Percentiles rank a stretch among this genome's conserved stretches.
Evolutionary conservation across 2,797 vertebrate species (phyloP).

Genomic region (Eptatretus atami): DNA sequence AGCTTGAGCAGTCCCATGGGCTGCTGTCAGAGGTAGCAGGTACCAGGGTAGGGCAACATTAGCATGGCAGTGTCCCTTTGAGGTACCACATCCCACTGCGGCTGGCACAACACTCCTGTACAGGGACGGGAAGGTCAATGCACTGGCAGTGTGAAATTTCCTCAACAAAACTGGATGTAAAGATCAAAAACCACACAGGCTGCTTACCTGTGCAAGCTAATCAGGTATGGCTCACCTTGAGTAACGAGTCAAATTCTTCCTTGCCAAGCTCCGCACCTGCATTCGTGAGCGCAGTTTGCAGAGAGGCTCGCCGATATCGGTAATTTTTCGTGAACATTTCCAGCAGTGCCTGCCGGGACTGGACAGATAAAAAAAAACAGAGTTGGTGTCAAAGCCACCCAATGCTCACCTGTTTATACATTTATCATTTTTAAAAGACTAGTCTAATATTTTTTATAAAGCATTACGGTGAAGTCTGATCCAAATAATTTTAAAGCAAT

Average conservation of each 20-base stretch:
- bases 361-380: slow-evolving; percentile 1
- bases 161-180: no score
- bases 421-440: no score
- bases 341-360: slow-evolving; percentile 63
- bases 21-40: slow-evolving; percentile 1
- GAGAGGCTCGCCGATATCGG: slow-evolving; percentile 31
- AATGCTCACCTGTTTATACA: no score
- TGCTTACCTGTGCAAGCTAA: no score
- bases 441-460: no score
- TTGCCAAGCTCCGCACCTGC: slow-evolving; percentile 48
- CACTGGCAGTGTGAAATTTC: background rate
- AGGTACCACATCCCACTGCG: slow-evolving; percentile 84
- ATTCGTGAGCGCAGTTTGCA: slow-evolving; percentile 36
- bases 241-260: slow-evolving; percentile 49
- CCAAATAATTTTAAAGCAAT: no score
- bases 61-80: slow-evolving; percentile 68
- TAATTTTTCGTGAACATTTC: slow-evolving; percentile 70
- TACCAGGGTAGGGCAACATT: slow-evolving; percentile 16
- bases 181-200: no score
- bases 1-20: background rate
- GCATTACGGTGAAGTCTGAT: no score
- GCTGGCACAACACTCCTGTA: slow-evolving; percentile 73
- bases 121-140: slow-evolving; percentile 7
- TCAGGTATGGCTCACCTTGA: slow-evolving; percentile 26
- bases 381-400: no score